phyloP scores from a whole-genome alignment of 2,797 vertebrate species.

The Steatocranus sp. region DNA sequence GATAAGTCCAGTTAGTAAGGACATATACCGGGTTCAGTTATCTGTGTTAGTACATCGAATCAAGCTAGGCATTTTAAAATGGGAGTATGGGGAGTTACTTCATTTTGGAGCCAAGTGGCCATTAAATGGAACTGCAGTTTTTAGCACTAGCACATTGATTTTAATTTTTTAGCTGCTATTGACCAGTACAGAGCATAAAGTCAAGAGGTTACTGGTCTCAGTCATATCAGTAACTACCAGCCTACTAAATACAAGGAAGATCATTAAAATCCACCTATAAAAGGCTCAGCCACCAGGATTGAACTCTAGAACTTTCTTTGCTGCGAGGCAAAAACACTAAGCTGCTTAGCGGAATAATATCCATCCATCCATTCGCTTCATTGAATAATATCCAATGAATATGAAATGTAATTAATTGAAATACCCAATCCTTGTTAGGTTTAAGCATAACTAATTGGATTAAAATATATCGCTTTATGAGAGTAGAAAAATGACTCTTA shows the following conservation, averaged over 20 bases:
- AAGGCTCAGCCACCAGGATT: not conserved
- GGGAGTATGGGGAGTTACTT: fast-evolving
- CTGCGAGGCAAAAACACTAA: fast-evolving
- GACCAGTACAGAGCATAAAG: not conserved
- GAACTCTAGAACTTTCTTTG: not conserved
- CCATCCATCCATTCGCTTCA: fast-evolving
- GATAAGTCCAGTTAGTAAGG: not conserved
- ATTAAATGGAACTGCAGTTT: not conserved
- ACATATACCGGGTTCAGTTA: not conserved
- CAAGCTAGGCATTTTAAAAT: not conserved
- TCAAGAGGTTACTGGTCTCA: not conserved
- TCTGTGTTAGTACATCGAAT: fast-evolving
- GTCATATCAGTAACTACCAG: not conserved
- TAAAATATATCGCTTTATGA: not conserved
- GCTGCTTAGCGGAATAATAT: not conserved
- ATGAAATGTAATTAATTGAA: not conserved
- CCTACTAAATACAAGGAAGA: not conserved
- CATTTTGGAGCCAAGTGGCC: not conserved
- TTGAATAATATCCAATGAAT: not conserved
- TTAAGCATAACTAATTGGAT: not conserved
- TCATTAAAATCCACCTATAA: not conserved
- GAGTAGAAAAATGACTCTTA: not conserved
- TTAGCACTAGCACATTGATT: fast-evolving
- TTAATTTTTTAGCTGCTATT: not conserved
- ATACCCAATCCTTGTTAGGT: not conserved